A percentile compares a stretch with the other conserved stretches of the same genome.
phyloP scores from a whole-genome alignment of 1,140 invertebrate species.

The Lysiphlebus fabarum region DNA sequence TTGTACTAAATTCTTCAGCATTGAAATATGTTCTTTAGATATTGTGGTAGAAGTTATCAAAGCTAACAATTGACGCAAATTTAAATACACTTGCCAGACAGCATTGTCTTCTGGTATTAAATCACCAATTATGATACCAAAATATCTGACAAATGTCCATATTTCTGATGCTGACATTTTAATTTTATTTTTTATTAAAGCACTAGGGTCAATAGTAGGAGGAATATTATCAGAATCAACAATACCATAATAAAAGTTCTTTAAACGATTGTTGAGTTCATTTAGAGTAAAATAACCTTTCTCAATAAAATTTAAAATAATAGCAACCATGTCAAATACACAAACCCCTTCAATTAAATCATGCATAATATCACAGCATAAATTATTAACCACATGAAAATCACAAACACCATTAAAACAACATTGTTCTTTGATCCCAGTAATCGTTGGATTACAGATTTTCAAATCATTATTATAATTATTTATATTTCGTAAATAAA shows the following conservation, averaged over 20 bases:
- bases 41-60: conserved; percentile 8
- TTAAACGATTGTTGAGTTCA: neutral
- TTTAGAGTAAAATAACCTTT: neutral
- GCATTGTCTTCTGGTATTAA: neutral
- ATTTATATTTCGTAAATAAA: neutral
- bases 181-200: conserved; percentile 6
- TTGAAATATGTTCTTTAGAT: neutral
- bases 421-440: conserved; percentile 4
- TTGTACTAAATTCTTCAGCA: neutral
- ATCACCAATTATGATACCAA: conserved; percentile 13
- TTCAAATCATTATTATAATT: neutral
- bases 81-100: conserved; percentile 3
- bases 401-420: neutral
- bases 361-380: conserved; percentile 1
- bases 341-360: conserved; percentile 4
- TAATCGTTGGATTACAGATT: neutral
- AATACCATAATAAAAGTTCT: neutral
- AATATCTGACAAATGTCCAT: conserved; percentile 13
- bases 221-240: conserved; percentile 6
- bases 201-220: neutral
- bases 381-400: conserved; percentile 5
- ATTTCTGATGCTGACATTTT: conserved; percentile 14
- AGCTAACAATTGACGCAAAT: conserved; percentile 1
- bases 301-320: neutral
- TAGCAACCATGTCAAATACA: neutral